Evolutionary conservation across 2,888 invertebrate genomes (phyloP).

Genomic region (Acleris literana): DNA sequence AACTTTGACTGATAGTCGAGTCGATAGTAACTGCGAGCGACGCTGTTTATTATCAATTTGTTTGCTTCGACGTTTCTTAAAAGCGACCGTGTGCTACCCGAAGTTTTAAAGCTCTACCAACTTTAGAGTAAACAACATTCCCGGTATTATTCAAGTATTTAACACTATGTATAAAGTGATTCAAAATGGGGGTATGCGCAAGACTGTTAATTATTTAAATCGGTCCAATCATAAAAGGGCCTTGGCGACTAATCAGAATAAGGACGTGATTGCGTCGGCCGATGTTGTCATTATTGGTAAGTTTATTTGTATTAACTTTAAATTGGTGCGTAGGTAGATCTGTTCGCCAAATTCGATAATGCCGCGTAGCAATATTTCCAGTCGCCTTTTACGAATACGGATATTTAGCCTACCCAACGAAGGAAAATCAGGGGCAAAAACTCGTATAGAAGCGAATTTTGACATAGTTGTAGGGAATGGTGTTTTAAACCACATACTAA

Average conservation of each 20-base stretch:
- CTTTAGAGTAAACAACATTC: slow-evolving; percentile 39
- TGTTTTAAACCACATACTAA: too few relatives aligned
- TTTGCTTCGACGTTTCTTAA: slow-evolving; percentile 22
- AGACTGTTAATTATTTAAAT: slow-evolving; percentile 59
- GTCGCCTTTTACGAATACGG: too few relatives aligned
- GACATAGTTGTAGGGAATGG: too few relatives aligned
- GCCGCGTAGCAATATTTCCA: too few relatives aligned
- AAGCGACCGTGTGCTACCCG: slow-evolving; percentile 3
- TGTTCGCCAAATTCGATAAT: too few relatives aligned
- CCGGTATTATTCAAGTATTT: slow-evolving; percentile 37
- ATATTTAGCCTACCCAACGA: too few relatives aligned
- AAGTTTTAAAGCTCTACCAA: slow-evolving; percentile 39
- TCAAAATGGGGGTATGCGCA: slow-evolving; percentile 53
- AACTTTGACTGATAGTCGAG: slow-evolving; percentile 32
- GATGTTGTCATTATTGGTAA: slow-evolving; percentile 91
- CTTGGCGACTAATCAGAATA: slow-evolving; percentile 52
- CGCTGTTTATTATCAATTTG: slow-evolving; percentile 25
- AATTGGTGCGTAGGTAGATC: background rate
- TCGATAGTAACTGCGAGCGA: slow-evolving; percentile 28
- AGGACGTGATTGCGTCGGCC: slow-evolving; percentile 79
- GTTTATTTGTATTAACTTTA: slow-evolving; percentile 10
- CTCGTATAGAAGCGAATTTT: too few relatives aligned
- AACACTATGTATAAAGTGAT: slow-evolving; percentile 68
- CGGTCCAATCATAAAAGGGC: slow-evolving; percentile 49
- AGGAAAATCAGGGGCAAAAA: too few relatives aligned